Conservation (phyloP, 1,140 invertebrate genomes). For the Calosoma granatense region DNA sequence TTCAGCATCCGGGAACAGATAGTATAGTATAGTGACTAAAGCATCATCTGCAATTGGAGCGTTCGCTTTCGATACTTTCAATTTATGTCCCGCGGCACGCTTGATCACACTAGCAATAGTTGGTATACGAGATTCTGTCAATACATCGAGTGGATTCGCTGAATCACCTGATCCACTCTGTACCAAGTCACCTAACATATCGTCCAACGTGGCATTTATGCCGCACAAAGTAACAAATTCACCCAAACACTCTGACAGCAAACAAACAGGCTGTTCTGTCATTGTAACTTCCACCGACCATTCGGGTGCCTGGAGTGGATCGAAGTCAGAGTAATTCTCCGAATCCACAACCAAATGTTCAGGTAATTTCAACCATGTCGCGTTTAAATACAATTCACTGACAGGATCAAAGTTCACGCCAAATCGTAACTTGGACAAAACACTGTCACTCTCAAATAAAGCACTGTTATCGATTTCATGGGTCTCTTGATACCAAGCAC, state of each 20-base stretch:
- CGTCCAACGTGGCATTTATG: constrained; percentile 39
- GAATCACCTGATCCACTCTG: constrained; percentile 25
- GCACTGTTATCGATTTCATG: constrained; percentile 64
- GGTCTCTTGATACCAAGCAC: constrained; percentile 55
- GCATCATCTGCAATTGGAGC: constrained; percentile 67
- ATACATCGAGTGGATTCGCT: constrained; percentile 37
- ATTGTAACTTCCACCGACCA: constrained; percentile 60
- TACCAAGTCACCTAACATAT: constrained; percentile 44
- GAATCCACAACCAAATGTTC: constrained; percentile 84
- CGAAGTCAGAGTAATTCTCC: constrained; percentile 76
- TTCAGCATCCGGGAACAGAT: constrained; percentile 82
- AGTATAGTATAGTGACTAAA: constrained; percentile 68
- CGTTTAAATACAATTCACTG: constrained; percentile 65
- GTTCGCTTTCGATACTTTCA: constrained; percentile 37
- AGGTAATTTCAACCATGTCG: constrained; percentile 78
- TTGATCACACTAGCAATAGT: constrained; percentile 41
- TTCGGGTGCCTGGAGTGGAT: constrained; percentile 71
- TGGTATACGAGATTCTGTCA: constrained; percentile 48
- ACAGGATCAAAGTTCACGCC: constrained; percentile 73
- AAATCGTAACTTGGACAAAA: constrained; percentile 60
- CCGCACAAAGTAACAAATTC: constrained; percentile 43
- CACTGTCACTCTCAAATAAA: constrained; percentile 37
- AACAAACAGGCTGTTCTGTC: constrained; percentile 47
- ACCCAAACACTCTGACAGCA: constrained; percentile 52
- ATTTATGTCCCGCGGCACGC: constrained; percentile 32